Evolutionary conservation across 1,140 invertebrate genomes (phyloP), one percentile per base, ranked within the genome.

Genomic region (Macrobrachium rosenbergii): DNA sequence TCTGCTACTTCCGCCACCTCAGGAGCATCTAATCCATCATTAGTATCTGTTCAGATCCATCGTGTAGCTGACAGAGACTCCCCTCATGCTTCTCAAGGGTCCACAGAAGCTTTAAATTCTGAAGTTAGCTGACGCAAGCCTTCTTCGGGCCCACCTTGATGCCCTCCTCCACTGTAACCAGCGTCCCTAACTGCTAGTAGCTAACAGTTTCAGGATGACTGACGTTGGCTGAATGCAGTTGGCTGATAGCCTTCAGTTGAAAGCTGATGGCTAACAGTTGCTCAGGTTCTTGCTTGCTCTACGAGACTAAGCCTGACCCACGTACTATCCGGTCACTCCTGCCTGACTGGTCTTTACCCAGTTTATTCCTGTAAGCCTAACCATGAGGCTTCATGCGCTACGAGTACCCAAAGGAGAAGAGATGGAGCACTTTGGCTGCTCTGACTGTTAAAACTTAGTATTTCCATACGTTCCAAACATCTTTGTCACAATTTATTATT

Each of bases 361-460:
- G 85, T 87, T 43, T 81, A 69, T 87, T 73, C 69, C 85, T 87
- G 52, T 76, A 87, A 87, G 85, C 85, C 85, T 72, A 73, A 75
- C 85, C 75, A 72, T 87, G 85, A 88, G 86, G 86, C 86, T 88
- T 82, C 76, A 82, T 78, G 86, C 86, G 86, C 86, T 88, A 88
- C 86, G 86, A 88, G 86, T 88, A 88, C 86, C 86, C 80, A 81
- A 82, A 88, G 80, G 86, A 88, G 86, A 82, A 82, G 86, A 82
- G 67, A 83, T 77, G 83, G 86, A 82, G 86, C 80, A 78, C 80
- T 78, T 78, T 88, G 86, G 80, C 52, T 88, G 86, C 81, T 82
- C 86, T 88, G 19, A 77, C 45, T 88, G 86, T 88, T 83, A 82
- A 73, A 87, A 76, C 86, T 88, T 88, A 77, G 86, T 82, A 88